Evolutionary conservation across 2,888 invertebrate species (phyloP).

Genomic region (Andricus quercusramuli): DNA sequence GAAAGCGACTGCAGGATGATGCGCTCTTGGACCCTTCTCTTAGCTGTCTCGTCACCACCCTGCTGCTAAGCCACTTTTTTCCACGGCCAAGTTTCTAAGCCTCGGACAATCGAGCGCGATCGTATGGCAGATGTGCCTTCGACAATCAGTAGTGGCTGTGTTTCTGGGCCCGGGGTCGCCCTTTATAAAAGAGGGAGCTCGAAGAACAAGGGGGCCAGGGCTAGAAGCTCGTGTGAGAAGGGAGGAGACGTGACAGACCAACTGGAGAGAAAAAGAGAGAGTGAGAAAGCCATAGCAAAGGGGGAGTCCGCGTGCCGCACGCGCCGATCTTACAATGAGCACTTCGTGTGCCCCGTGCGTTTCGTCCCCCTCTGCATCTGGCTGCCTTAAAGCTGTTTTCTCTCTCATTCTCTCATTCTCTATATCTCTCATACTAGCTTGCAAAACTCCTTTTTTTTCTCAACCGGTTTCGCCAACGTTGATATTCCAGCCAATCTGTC

Average conservation of each 20-base stretch:
- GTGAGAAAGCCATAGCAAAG: constrained; percentile 59
- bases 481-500: constrained; percentile 48
- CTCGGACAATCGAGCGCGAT: constrained; percentile 75
- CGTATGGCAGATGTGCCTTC: constrained; percentile 76
- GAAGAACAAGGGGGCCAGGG: constrained; percentile 64
- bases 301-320: constrained; percentile 76
- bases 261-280: constrained; percentile 55
- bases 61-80: constrained; percentile 70
- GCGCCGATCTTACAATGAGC: constrained; percentile 78
- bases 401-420: constrained; percentile 47
- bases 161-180: constrained; percentile 65
- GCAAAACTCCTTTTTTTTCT: constrained; percentile 52
- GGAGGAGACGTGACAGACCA: constrained; percentile 55
- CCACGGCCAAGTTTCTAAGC: constrained; percentile 73
- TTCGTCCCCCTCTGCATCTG: constrained; percentile 68
- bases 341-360: constrained; percentile 72
- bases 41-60: constrained; percentile 35
- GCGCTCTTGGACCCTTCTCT: constrained; percentile 37
- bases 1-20: constrained; percentile 4
- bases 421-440: constrained; percentile 43
- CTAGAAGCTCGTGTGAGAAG: constrained; percentile 56
- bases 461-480: constrained; percentile 45
- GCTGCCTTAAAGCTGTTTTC: constrained; percentile 68
- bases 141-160: constrained; percentile 70
- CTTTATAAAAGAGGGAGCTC: constrained; percentile 69